These are phyloP conservation scores for Tretioscincus oriximinensis DNA, from an alignment of 2,113 vertebrate genomes.

Conservation along the genomic window DNA sequence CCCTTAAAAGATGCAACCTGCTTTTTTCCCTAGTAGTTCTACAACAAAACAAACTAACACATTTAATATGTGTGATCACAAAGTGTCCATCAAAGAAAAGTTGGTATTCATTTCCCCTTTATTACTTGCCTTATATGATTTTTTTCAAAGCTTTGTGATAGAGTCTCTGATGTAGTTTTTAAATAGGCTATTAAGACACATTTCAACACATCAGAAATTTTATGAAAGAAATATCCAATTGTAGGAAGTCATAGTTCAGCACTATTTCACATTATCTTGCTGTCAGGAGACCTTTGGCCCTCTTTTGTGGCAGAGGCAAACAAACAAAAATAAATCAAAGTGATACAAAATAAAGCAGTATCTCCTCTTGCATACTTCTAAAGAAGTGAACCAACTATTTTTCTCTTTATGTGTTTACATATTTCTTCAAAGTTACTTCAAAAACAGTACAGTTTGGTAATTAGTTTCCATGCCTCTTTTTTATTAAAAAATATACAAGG, in stretches of 20 bases:
- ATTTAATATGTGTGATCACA: too few species aligned
- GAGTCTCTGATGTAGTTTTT: conserved; percentile 27
- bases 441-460: conserved; percentile 48
- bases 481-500: conserved; percentile 29
- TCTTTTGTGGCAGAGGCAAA: conserved; percentile 39
- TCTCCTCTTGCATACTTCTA: too few species aligned
- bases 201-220: conserved; percentile 47
- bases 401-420: conserved; percentile 47
- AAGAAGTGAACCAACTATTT: neutral
- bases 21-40: too few species aligned
- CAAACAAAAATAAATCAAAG: conserved; percentile 25
- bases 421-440: conserved; percentile 59
- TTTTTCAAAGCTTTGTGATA: conserved; percentile 33
- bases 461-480: conserved; percentile 42
- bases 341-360: too few species aligned
- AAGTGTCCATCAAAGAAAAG: neutral
- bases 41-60: too few species aligned
- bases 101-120: neutral
- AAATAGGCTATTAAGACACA: conserved; percentile 24
- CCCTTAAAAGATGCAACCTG: too few species aligned
- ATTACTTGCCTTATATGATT: neutral
- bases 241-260: conserved; percentile 47
- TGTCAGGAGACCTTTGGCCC: conserved; percentile 55
- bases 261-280: conserved; percentile 54
- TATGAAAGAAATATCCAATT: conserved; percentile 36